A percentile compares a stretch with the other conserved stretches of the same genome.
phyloP scores from a whole-genome alignment of 2,888 invertebrate species.

The Dascillus cervinus region DNA sequence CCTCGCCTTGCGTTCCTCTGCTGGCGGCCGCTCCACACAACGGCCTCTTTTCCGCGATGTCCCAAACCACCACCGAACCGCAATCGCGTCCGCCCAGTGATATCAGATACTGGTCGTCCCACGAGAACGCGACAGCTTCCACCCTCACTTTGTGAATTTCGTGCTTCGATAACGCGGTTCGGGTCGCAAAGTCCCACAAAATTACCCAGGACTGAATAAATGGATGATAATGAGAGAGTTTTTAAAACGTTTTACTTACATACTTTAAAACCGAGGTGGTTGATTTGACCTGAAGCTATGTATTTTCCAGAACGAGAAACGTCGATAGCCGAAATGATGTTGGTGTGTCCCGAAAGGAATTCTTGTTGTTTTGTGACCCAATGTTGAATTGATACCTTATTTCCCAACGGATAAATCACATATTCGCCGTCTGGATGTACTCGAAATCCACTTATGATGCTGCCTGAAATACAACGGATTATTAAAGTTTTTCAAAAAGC shows the following conservation, averaged over 20 bases:
- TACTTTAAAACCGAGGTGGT: constrained; percentile 84
- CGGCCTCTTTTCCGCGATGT: constrained; percentile 47
- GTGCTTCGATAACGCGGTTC: constrained; percentile 57
- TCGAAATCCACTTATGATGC: constrained; percentile 51
- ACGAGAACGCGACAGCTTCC: constrained; percentile 75
- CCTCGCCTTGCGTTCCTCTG: constrained; percentile 35
- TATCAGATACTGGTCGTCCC: constrained; percentile 71
- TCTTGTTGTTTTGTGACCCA: constrained; percentile 62
- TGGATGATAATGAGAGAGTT: not conserved
- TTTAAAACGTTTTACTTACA: not conserved
- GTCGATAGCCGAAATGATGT: constrained; percentile 68
- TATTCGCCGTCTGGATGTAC: constrained; percentile 66
- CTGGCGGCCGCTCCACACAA: constrained; percentile 43
- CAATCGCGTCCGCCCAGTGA: constrained; percentile 88
- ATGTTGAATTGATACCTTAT: constrained; percentile 66
- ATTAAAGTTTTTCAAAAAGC: constrained; percentile 6
- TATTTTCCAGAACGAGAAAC: constrained; percentile 68
- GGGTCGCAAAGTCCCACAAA: constrained; percentile 74
- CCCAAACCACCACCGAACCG: constrained; percentile 80
- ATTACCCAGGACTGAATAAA: constrained; percentile 60
- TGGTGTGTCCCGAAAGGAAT: constrained; percentile 73
- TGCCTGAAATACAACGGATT: constrained; percentile 32
- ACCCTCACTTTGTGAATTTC: constrained; percentile 85
- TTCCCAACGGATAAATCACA: constrained; percentile 70
- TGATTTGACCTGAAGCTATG: constrained; percentile 84